Percentiles rank a stretch among this genome's conserved stretches.
These are phyloP conservation scores for Metacarcinus magister DNA, from an alignment of 2,888 invertebrate genomes.

Conservation along the genomic window DNA sequence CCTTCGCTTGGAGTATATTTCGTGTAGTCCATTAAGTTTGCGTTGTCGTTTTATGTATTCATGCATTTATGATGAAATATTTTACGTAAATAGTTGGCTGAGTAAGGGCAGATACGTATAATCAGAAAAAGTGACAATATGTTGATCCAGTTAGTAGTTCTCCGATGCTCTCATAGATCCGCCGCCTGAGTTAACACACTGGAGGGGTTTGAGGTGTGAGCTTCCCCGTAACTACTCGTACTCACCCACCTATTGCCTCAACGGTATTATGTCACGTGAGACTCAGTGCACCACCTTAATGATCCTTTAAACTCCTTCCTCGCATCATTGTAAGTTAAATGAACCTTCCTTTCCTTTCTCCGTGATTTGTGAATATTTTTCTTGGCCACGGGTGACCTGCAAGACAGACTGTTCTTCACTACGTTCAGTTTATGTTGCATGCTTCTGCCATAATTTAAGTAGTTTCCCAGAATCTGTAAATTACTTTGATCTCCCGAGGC, in stretches of 20 bases:
- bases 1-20: not conserved
- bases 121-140: too few species aligned
- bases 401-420: not conserved
- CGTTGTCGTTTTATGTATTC: not conserved
- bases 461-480: conserved; percentile 57
- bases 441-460: not conserved
- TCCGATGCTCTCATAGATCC: not conserved
- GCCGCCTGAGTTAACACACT: not conserved
- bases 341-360: not conserved
- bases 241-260: not conserved
- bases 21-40: not conserved
- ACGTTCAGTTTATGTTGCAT: not conserved
- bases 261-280: not conserved
- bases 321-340: not conserved
- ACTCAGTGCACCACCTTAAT: not conserved
- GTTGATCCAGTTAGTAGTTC: too few species aligned
- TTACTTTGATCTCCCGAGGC: conserved; percentile 52
- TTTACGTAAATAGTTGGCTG: not conserved
- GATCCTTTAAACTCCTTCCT: not conserved
- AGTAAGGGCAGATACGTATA: not conserved
- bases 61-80: not conserved
- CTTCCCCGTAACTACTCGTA: not conserved
- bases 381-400: too few species aligned
- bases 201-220: not conserved
- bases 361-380: not conserved